phyloP scores from a whole-genome alignment of 2,888 invertebrate genomes.

The Chymomyza caudatula region DNA sequence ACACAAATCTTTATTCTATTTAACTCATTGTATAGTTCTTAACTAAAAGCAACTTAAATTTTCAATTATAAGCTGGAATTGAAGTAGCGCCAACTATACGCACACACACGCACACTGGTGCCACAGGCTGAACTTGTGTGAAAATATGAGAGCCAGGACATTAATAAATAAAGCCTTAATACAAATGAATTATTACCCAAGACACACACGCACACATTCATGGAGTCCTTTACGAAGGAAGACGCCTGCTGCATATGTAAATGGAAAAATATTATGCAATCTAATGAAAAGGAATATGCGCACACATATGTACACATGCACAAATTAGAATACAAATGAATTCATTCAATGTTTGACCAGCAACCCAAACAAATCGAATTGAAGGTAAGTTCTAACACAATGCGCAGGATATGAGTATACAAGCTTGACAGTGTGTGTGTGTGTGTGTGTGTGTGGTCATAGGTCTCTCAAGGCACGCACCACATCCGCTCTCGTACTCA shows the following conservation, averaged over 20 bases:
- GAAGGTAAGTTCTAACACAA: neutral
- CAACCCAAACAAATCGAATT: neutral
- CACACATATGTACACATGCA: neutral
- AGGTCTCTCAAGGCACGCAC: neutral
- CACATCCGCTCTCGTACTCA: neutral
- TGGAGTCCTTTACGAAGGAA: neutral
- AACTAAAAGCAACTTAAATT: constrained; percentile 54
- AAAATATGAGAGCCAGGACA: neutral
- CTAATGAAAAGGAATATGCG: constrained; percentile 54
- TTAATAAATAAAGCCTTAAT: neutral
- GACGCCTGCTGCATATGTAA: neutral
- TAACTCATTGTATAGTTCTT: neutral
- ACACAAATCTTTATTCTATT: neutral
- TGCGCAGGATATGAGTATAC: neutral
- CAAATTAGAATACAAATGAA: neutral
- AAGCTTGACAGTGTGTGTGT: neutral
- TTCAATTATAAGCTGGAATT: constrained; percentile 54
- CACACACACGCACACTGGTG: too few species aligned
- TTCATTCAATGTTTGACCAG: neutral
- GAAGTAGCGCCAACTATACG: too few species aligned
- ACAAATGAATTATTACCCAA: neutral
- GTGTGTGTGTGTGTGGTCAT: neutral
- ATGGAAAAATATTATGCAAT: constrained; percentile 38
- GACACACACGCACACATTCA: neutral
- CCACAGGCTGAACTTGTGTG: neutral